Evolutionary conservation across 2,888 invertebrate species (phyloP), one percentile per base, ranked within the genome.

Genomic region (Leptinotarsa rubiginosa): DNA sequence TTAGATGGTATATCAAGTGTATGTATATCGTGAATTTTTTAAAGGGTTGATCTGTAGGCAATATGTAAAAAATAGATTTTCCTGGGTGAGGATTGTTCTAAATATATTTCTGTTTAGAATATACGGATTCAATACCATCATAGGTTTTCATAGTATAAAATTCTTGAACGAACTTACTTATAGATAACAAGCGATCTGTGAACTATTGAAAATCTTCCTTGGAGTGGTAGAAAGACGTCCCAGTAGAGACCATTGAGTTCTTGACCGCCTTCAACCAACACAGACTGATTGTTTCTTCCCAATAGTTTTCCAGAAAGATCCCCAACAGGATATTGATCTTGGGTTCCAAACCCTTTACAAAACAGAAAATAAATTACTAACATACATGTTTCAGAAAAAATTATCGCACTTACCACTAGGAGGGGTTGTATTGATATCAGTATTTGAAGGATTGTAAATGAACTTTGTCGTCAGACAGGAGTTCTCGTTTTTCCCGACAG

Each of bases 251-350:
- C 94, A 77, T 90, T 92, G 16, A 95, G 89, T 87, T 95, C 94
- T 70, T 93, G 92, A 65, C 94, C 93, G 1, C 93, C 93, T 0
- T 92, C 91, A 66, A 95, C 88, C 41, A 94, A 88, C 81, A 92
- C 91, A 81, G 91, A 90, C 83, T 92, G 93, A 85, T 92, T 92
- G 52, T 94, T 94, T 73, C 94, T 90, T 16, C 91, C 92, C 80
- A 94, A 92, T 78, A 94, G 91, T 87, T 97, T 97, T 22, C 97
- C 97, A 70, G 95, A 93, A 15, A 98, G 88, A 85, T 97, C 97
- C 0, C 98, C 98, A 3, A 97, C 89, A 1, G 96, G 93, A 84
- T 97, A 98, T 86, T 95, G 95, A 87, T 98, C 97, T 86, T 96
- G 96, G 0, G 96, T 95, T 50, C 95, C 96, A 81, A 92, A 90